Evolutionary conservation across 2,888 invertebrate species (phyloP), one percentile per base, ranked within the genome.

Genomic region (Monopis laevigella): DNA sequence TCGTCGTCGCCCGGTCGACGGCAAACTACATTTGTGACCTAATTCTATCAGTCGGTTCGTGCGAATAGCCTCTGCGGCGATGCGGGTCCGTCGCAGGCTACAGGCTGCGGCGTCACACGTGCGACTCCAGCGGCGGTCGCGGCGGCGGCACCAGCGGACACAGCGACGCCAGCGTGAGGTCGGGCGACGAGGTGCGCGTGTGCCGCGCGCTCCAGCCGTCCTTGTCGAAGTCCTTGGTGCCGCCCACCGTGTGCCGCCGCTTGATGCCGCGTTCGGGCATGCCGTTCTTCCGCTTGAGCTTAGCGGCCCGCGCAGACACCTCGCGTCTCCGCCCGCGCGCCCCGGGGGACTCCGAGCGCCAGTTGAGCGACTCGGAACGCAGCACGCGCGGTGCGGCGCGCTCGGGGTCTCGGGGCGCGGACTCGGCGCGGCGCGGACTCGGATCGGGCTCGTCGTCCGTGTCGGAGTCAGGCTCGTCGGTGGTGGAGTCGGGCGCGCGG

Each of bases 181-280:
- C 84, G 54, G 84, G 78, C 68, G 85, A 71, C 52, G 85, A 77
- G 51, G 83, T 82, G 72, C 84, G 68, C 74, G 84, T 73, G 53
- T 56, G 49, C 49, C 84, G 67, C 70, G 84, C 77, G 71, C 82
- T 65, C 85, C 85, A 72, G 59, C 80, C 82, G 82, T 82, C 85
- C 82, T 80, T 80, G 65, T 80, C 81, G 65, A 82, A 90, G 71
- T 95, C 95, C 70, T 93, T 92, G n/a, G 92, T 92, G 41, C 96
- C 95, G 46, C 95, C 95, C 6, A 96, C 94, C 0, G 96, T 96
- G 74, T 96, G 95, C 18, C 96, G 84, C 30, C 96, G 85, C 70
- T 93, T 93, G 56, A 93, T 92, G 47, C 91, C 90, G 49, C 89
- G 78, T 66, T 89, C 89, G n/a, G 87, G 88, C 88, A 86, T 88